Evolutionary conservation across 1,140 invertebrate genomes (phyloP).

Genomic region (Tribolium madens): DNA sequence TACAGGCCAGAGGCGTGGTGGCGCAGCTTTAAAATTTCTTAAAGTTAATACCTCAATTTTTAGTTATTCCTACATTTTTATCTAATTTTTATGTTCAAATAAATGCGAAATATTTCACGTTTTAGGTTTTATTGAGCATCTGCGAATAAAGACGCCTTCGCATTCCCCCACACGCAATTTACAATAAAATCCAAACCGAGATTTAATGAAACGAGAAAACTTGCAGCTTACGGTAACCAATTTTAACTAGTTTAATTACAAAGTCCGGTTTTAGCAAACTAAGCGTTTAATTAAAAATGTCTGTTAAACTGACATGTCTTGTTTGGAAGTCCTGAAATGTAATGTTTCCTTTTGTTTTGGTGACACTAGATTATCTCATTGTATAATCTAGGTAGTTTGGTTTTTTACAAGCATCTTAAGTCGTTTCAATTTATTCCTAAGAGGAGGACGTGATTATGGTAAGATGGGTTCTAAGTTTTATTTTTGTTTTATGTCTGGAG

Average conservation of each 20-base stretch:
- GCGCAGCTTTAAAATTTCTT: no score
- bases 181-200: constrained; percentile 7
- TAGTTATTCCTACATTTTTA: no score
- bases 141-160: background rate
- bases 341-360: background rate
- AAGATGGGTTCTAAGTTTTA: constrained; percentile 21
- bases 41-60: no score
- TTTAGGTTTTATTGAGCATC: no score
- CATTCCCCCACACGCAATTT: background rate
- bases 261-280: background rate
- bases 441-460: constrained; percentile 11
- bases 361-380: background rate
- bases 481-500: constrained; percentile 26
- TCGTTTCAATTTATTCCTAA: constrained; percentile 11
- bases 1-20: no score
- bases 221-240: background rate
- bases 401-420: background rate
- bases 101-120: no score
- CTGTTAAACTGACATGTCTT: constrained; percentile 2
- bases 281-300: constrained; percentile 15
- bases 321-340: background rate
- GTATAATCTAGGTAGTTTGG: background rate
- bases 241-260: constrained; percentile 22
- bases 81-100: no score
- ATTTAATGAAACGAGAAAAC: constrained; percentile 17